Percentiles rank a stretch among this genome's conserved stretches.
Conservation (phyloP, 2,797 vertebrate species). For the Phalanger gymnotis region DNA sequence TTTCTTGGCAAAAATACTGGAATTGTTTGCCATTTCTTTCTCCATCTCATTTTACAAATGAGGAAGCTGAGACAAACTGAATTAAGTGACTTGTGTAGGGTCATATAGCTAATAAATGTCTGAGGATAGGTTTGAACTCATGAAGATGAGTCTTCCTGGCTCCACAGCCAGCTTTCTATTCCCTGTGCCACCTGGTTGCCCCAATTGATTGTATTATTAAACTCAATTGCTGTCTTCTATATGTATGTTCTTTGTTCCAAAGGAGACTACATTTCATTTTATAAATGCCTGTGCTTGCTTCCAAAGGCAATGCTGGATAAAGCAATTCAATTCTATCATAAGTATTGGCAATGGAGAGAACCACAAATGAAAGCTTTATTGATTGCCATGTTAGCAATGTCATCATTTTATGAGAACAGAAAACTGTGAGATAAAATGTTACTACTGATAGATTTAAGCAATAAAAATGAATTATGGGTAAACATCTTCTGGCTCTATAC, state of each 20-base stretch:
- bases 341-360: not conserved
- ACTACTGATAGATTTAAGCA: not conserved
- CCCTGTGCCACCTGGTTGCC: not conserved
- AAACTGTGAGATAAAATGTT: not conserved
- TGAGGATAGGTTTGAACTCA: not conserved
- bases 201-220: not conserved
- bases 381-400: not conserved
- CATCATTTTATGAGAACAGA: slow-evolving; percentile 5
- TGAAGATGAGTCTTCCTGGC: not conserved
- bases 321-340: not conserved
- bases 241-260: not conserved
- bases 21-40: not conserved
- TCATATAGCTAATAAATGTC: not conserved
- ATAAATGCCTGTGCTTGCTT: not conserved
- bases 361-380: not conserved
- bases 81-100: not conserved
- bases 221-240: not conserved
- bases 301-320: not conserved
- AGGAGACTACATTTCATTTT: not conserved
- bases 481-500: not conserved
- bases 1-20: not conserved
- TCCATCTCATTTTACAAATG: not conserved
- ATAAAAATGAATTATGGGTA: not conserved
- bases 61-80: not conserved
- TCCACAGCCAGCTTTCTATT: not conserved